Percentiles rank a stretch among this genome's conserved stretches.
Conservation (phyloP, 2,797 vertebrate species). For the Molothrus aeneus region DNA sequence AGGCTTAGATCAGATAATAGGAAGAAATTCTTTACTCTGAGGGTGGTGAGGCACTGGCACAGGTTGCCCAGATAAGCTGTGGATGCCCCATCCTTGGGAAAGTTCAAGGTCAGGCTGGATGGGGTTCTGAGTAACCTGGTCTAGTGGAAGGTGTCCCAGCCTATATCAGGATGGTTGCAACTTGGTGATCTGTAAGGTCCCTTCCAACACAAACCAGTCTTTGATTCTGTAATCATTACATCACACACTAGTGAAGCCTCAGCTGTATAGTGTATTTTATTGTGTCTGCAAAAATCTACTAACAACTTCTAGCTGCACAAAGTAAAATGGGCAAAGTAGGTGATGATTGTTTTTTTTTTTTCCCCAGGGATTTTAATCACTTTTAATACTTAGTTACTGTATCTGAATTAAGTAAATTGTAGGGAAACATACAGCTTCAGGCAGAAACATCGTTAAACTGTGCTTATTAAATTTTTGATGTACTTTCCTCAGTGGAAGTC, state of each 20-base stretch:
- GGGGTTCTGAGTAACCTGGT: not conserved
- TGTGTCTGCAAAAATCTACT: not conserved
- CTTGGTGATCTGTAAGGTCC: not conserved
- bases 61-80: not conserved
- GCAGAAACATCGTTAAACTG: not conserved
- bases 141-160: not conserved
- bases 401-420: not conserved
- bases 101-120: not conserved
- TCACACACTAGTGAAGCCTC: not conserved
- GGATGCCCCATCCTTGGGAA: not conserved
- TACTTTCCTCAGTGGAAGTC: not conserved
- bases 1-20: not conserved
- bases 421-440: not conserved
- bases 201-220: not conserved
- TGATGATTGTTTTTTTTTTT: not conserved
- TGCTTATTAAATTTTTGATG: not conserved
- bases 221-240: not conserved
- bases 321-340: not conserved
- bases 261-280: not conserved
- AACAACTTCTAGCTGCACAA: not conserved
- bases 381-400: not conserved
- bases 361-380: not conserved
- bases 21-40: not conserved
- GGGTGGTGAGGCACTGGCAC: not conserved
- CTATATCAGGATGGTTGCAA: rapidly evolving